Conservation (phyloP, 2,888 invertebrate genomes). For the Laothoe populi region DNA sequence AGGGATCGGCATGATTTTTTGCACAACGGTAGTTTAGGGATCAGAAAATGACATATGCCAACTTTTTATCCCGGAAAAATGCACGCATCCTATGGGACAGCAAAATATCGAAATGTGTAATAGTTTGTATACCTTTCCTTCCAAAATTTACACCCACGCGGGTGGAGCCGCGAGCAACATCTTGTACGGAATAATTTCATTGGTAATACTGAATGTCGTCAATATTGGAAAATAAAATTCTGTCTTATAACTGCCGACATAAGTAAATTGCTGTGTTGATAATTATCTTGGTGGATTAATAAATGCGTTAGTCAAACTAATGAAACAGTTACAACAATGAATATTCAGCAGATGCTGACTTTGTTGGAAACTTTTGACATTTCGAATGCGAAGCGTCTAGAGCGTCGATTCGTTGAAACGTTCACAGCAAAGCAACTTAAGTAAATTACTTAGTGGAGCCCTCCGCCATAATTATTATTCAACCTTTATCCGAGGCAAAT, state of each 20-base stretch:
- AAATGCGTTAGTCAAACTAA: constrained; percentile 45
- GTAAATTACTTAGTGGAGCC: constrained; percentile 57
- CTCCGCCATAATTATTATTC: constrained; percentile 74
- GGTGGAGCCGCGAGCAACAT: no score
- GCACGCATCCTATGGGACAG: no score
- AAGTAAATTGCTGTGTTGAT: constrained; percentile 5
- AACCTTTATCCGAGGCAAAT: constrained; percentile 74
- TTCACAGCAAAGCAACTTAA: constrained; percentile 61
- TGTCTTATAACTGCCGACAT: not conserved
- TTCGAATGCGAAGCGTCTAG: constrained; percentile 46
- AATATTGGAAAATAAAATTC: not conserved
- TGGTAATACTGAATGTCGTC: not conserved
- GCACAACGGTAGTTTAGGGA: no score
- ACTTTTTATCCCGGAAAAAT: no score
- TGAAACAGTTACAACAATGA: constrained; percentile 51
- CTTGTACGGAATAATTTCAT: not conserved
- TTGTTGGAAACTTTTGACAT: constrained; percentile 53
- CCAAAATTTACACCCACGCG: no score
- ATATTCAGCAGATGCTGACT: constrained; percentile 52
- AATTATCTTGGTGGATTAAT: constrained; percentile 36
- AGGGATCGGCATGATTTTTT: no score
- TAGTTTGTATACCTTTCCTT: no score
- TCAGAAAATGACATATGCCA: no score
- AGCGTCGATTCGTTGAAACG: constrained; percentile 44
- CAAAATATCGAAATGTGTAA: no score